Base-by-base conservation (phyloP, 1,140 invertebrate species). In the Nautilus pompilius region DNA sequence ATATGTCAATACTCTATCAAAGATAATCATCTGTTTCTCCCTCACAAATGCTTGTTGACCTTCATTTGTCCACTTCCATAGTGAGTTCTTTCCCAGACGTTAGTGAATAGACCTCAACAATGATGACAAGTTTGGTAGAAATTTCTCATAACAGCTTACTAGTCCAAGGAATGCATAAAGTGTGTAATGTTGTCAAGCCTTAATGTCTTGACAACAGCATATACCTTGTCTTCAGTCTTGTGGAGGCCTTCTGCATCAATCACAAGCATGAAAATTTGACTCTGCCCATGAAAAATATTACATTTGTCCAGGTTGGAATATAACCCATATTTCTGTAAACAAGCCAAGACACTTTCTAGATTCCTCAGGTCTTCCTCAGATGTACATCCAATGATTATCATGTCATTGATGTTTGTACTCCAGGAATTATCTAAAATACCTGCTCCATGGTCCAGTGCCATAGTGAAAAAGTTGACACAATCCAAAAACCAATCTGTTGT, bases 361-460 rank as follows among this genome's bases (percentile, higher is more conserved):
- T 68, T n/a, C 29, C n/a, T n/a, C 29, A 65, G 55, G 33, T 65
- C 54, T 57, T 62, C 66, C 36, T 60, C 15, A 15, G 53, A 34
- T 4, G 26, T 29, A 15, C 36, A 15, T 3, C 67, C 63, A 8
- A 65, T 69, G 0, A 65, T 46, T 2, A 67, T 58, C 62, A 69
- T 67, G 36, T 72, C 70, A 56, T 67, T 65, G 4, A 67, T 13
- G 5, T 65, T 34, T 69, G 58, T 2, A 63, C 60, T 20, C 62
- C 51, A 13, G 29, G 67, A 70, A 48, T 45, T 49, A 60, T 66
- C 34, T 56, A 22, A 6, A 85, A n/a, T 4, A 69, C 58, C 60
- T 75, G 56, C 36, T 84, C 80, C 22, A 87, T 82, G 20, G 80
- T 71, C 56, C 76, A 36, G 63, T 87, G 81, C 66, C 86, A 87